Base-by-base conservation (phyloP, 30 jellyfish, hydroid and myxozoan genomes). In the Chironex yamaguchii region DNA sequence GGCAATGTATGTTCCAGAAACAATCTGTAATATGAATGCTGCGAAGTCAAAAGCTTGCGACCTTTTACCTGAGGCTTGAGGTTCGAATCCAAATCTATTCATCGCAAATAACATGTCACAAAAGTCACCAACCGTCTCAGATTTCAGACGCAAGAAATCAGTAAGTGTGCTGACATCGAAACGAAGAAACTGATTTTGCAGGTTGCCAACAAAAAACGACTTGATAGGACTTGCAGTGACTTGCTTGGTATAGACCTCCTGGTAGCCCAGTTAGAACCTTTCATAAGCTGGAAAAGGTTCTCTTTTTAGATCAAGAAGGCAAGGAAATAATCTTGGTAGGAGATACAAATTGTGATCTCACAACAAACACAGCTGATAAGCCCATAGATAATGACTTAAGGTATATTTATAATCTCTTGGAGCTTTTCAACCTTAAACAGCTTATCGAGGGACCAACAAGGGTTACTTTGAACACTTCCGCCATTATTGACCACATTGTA, bases 211-310 rank as follows among this genome's bases (percentile, higher is more conserved):
- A n/a, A n/a, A n/a, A n/a, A n/a, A n/a, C n/a, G n/a, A n/a, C n/a
- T n/a, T n/a, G n/a, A n/a, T n/a, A n/a, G n/a, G n/a, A n/a, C n/a
- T n/a, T n/a, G n/a, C n/a, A n/a, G n/a, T n/a, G n/a, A n/a, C n/a
- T n/a, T n/a, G n/a, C n/a, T n/a, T 76, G 89, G 89, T 76, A 76
- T 30, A 81, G 85, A 42, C 91, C 85, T 4, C 91, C 84, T 22
- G 30, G 80, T 48, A 75, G 49, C 81, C 91, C 85, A 25, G 91
- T 64, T 34, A 72, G 28, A 1, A 2, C 91, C 32, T 81, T 65
- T 22, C 50, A 29, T 3, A 52, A 81, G 48, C 48, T 81, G 29
- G 82, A 62, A 33, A 20, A 13, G 1, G 71, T 33, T 28, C 72
- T 79, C 27, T 62, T 1, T 52, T 35, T 25, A 27, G 82, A 78